Base-by-base conservation (phyloP, 2,797 vertebrate genomes). In the Coreius guichenoti region DNA sequence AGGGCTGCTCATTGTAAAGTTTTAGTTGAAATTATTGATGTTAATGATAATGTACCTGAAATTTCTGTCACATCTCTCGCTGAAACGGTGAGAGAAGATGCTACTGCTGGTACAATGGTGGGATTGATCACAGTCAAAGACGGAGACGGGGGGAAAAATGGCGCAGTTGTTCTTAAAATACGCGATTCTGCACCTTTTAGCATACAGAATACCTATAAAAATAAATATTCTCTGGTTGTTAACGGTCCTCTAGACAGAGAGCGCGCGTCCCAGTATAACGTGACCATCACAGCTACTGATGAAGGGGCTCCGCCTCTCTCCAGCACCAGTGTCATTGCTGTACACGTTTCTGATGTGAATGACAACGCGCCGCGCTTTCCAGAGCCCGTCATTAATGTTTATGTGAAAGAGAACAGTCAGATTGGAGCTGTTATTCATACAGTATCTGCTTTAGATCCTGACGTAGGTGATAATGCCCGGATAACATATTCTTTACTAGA, bases 161-260 rank as follows among this genome's bases (percentile, higher is more conserved):
- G 88, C 7, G 86, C 74, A 0, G 70, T 78, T 19, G 4, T 69
- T 14, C 8, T 89, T 17, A 81, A 82, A 3, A 68, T 96, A 58
- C 81, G 88, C 29, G 89, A 79, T 0, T 70, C 45, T 54, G 70
- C 73, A 21, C 88, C 83, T 8, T 90, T 90, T 84, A n/a, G 69
- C 21, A 23, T 90, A 33, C 82, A 89, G 6, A 85, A 49, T 4
- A 85, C 84, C 0, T 89, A 89, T 47, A 96, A 95, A 73, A 96
- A 96, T 88, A 95, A 95, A 87, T 96, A 96, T 83, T 95, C 95
- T 0, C 90, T 96, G 85, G 87, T 94, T 39, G 95, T 96, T 36
- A 92, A 93, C 84, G 93, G 94, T 39, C 90, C 90, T 0, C 88
- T 96, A 58, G 96, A 96, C 90, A 91, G 93, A 0, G 96, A 74